A percentile compares a stretch with the other conserved stretches of the same genome.
These are phyloP conservation scores for Psophia crepitans DNA, from an alignment of 2,113 vertebrate species.

Conservation along the genomic window DNA sequence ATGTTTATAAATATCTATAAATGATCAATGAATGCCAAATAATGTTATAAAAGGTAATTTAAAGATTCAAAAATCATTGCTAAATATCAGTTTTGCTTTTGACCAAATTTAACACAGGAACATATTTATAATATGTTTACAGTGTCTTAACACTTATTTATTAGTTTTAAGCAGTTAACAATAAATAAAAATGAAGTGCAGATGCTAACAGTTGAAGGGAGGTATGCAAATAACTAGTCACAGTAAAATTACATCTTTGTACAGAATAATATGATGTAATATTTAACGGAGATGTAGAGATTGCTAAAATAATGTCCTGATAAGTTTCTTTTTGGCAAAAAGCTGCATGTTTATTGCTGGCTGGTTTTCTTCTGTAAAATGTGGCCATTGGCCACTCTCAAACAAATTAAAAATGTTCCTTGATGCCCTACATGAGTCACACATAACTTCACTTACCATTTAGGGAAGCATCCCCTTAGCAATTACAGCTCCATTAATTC, in stretches of 20 bases:
- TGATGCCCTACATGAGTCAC: background rate
- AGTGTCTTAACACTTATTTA: background rate
- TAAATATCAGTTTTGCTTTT: background rate
- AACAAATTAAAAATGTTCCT: background rate
- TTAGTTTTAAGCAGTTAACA: background rate
- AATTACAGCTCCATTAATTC: background rate
- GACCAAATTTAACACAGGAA: background rate
- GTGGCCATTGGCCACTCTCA: background rate
- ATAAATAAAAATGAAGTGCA: background rate
- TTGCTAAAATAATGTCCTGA: background rate
- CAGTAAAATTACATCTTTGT: background rate
- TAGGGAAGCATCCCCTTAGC: background rate
- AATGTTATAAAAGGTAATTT: background rate
- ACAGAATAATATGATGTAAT: background rate
- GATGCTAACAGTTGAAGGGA: background rate
- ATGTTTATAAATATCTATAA: background rate
- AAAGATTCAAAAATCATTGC: background rate
- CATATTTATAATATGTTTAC: background rate
- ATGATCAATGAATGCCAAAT: background rate
- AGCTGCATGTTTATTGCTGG: background rate
- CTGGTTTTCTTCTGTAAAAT: background rate
- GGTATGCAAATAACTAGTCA: background rate
- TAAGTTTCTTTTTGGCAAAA: background rate
- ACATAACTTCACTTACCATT: background rate
- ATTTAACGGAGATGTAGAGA: background rate